Percentiles rank a stretch among this genome's conserved stretches.
Conservation (phyloP, 2,113 vertebrate genomes). For the Neodon shergylaensis region DNA sequence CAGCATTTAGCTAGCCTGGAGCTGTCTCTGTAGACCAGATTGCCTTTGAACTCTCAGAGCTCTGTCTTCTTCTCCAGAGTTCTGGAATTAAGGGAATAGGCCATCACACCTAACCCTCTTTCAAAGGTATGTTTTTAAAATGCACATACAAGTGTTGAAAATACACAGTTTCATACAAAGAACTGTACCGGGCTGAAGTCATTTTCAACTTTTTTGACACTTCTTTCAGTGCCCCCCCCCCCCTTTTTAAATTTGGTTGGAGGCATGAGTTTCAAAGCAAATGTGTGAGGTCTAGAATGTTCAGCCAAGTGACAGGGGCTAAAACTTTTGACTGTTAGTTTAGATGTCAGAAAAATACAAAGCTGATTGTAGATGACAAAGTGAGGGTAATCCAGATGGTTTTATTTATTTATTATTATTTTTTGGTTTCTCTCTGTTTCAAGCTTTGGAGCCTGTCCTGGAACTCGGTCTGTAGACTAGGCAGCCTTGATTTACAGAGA, state of each 20-base stretch:
- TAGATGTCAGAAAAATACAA: background rate
- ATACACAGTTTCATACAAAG: conserved; percentile 16
- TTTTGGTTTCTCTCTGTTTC: too few relatives aligned
- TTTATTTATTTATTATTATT: background rate
- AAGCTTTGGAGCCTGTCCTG: too few relatives aligned
- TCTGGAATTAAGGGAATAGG: background rate
- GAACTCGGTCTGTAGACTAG: too few relatives aligned
- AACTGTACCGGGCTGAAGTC: background rate
- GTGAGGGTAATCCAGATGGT: background rate
- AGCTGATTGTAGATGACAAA: background rate
- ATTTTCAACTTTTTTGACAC: background rate
- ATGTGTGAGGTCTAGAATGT: background rate
- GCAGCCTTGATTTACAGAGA: too few relatives aligned
- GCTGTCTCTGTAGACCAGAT: background rate
- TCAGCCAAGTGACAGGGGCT: background rate
- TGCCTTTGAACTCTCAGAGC: background rate
- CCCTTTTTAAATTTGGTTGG: too few relatives aligned
- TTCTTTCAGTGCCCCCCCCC: background rate
- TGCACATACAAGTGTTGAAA: conserved; percentile 32
- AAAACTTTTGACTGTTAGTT: background rate
- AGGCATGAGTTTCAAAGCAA: background rate
- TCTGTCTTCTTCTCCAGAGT: too few relatives aligned
- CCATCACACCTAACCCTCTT: background rate
- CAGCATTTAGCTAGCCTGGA: background rate
- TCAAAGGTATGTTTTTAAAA: background rate